Evolutionary conservation across 2,888 invertebrate species (phyloP), one percentile per base, ranked within the genome.

Genomic region (Leptura quadrifasciata): DNA sequence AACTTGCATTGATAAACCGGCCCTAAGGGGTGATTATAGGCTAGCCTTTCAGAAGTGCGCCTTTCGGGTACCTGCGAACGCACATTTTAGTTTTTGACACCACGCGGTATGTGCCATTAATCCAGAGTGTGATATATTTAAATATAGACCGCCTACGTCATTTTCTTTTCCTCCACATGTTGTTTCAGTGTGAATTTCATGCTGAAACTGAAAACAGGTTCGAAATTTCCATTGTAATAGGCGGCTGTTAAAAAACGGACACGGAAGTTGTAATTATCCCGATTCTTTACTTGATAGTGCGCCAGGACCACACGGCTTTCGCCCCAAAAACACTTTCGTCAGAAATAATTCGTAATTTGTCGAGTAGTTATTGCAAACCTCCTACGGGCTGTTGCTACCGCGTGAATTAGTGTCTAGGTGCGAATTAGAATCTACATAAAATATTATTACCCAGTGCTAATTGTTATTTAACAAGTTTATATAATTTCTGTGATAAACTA

Each of bases 61-160:
- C 27, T 31, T 31, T 31, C 27, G 27, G 8, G 0, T 2, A 6
- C 27, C 27, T 31, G 27, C 27, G 0, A 5, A 6, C 27, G 0
- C 27, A 6, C 27, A 8, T 31, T 31, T 31, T 6, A 47, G 47
- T 47, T 47, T 47, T 47, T 5, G 5, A 15, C 47, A n/a, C 47
- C 47, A 47, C 47, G 47, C 47, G n/a, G 47, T 47, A 47, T 47
- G 17, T 15, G n/a, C 47, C 75, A 75, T 57, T 35, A 61, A 55
- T 52, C 39, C 67, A 68, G 55, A 17, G 76, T 72, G 76, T 76
- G 76, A 76, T 76, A 39, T 57, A 21, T 68, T 72, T 76, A 76
- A 63, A 65, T 69, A 57, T 75, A 75, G 71, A 63, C 35, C 24
- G 15, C 55, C 64, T 21, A 73, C 74, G 73, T 74, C 74, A 76